These are phyloP conservation scores for Luffia ferchaultella DNA, from an alignment of 2,888 invertebrate genomes.

Conservation along the genomic window DNA sequence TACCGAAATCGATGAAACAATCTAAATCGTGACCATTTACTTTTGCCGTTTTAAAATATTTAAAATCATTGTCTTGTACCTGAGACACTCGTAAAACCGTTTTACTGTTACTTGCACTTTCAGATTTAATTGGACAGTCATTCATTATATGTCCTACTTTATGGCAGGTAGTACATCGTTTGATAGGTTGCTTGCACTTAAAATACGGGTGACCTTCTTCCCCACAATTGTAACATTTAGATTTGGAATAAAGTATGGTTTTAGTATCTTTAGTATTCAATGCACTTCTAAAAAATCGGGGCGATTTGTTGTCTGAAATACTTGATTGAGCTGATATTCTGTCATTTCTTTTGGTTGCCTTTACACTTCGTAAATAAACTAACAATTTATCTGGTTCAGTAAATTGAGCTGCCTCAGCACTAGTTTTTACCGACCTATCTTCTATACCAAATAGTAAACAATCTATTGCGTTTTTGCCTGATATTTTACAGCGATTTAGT, in stretches of 20 bases:
- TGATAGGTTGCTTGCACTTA: too few relatives aligned
- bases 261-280: background rate
- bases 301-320: background rate
- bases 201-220: conserved; percentile 2
- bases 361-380: conserved; percentile 5
- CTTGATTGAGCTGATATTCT: background rate
- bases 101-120: background rate
- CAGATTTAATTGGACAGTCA: background rate
- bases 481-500: conserved; percentile 12
- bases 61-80: background rate
- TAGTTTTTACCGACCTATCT: conserved; percentile 10
- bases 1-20: conserved; percentile 14
- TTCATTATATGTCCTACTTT: background rate
- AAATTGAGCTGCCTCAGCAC: conserved; percentile 4
- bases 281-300: background rate
- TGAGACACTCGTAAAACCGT: background rate
- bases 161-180: background rate
- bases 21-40: background rate
- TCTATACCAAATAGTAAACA: conserved; percentile 13
- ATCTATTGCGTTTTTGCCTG: conserved; percentile 12
- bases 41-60: background rate
- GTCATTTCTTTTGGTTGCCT: background rate
- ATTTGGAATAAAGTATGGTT: background rate
- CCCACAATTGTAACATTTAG: conserved; percentile 4
- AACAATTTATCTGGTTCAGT: conserved; percentile 8